Conservation (phyloP, 2,888 invertebrate species). For the Drosophila pseudotalamancana region DNA sequence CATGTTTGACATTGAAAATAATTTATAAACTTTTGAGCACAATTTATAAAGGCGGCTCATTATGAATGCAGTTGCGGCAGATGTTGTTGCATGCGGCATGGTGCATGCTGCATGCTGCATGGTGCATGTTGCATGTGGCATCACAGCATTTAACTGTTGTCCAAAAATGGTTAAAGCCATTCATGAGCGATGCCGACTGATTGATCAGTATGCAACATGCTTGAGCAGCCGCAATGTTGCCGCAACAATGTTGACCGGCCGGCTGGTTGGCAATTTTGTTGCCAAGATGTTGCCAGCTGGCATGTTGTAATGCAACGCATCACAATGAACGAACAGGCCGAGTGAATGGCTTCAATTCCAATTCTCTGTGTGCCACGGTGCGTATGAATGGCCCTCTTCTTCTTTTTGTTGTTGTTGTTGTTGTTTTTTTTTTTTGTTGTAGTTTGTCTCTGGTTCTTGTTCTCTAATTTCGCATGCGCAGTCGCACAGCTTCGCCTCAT, state of each 20-base stretch:
- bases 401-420: not conserved
- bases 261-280: slow-evolving; percentile 66
- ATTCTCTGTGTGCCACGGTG: slow-evolving; percentile 4
- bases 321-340: slow-evolving; percentile 74
- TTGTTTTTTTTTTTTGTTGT: too few relatives aligned
- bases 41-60: slow-evolving; percentile 71
- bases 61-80: slow-evolving; percentile 72
- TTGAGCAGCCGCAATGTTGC: slow-evolving; percentile 70
- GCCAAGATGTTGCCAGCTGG: slow-evolving; percentile 50
- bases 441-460: not conserved
- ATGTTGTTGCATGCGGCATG: too few relatives aligned
- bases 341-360: slow-evolving; percentile 15
- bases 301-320: slow-evolving; percentile 83
- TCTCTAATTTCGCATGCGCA: slow-evolving; percentile 67
- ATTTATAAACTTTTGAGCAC: slow-evolving; percentile 77
- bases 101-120: too few relatives aligned
- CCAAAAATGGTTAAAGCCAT: slow-evolving; percentile 82
- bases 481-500: slow-evolving; percentile 65
- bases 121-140: too few relatives aligned
- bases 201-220: slow-evolving; percentile 82
- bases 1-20: slow-evolving; percentile 82
- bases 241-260: slow-evolving; percentile 69
- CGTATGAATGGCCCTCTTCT: slow-evolving; percentile 44
- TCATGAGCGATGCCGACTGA: slow-evolving; percentile 72
- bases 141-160: slow-evolving; percentile 75